Conservation (phyloP, 1,140 invertebrate species). For the Trigoniulus corallinus region DNA sequence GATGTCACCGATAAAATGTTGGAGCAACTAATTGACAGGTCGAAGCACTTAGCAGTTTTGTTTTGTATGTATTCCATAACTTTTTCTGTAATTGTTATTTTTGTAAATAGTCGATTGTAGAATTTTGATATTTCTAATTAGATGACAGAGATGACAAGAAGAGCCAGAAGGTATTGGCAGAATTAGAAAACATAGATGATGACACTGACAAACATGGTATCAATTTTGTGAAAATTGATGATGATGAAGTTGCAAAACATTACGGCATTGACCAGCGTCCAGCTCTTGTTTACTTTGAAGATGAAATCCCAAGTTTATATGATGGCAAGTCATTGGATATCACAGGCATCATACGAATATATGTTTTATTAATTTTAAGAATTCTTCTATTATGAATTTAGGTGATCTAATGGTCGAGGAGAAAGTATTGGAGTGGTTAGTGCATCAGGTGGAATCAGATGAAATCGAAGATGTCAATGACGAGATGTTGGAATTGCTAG, state of each 20-base stretch:
- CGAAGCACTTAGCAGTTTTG: conserved; percentile 77
- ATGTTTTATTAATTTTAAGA: background rate
- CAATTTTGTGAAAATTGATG: conserved; percentile 85
- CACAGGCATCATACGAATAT: background rate
- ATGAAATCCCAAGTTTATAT: conserved; percentile 78
- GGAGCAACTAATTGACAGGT: conserved; percentile 68
- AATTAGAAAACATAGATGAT: conserved; percentile 28
- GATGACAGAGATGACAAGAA: conserved; percentile 23
- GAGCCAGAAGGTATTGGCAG: conserved; percentile 18
- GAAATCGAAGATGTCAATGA: conserved; percentile 81
- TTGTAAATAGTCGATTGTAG: conserved; percentile 12
- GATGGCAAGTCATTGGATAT: conserved; percentile 40
- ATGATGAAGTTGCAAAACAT: conserved; percentile 56
- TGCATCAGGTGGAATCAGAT: conserved; percentile 63
- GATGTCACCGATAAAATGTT: conserved; percentile 59
- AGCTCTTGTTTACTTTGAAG: conserved; percentile 81
- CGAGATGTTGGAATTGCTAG: conserved; percentile 71
- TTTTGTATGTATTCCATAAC: conserved; percentile 55
- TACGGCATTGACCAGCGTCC: conserved; percentile 74
- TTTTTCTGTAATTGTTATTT: conserved; percentile 6
- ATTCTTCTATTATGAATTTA: conserved; percentile 15
- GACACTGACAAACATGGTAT: conserved; percentile 40
- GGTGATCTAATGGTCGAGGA: conserved; percentile 85
- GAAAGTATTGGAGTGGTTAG: conserved; percentile 72
- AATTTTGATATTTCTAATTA: conserved; percentile 10